Evolutionary conservation across 2,888 invertebrate genomes (phyloP).

Genomic region (Drosophila testacea): DNA sequence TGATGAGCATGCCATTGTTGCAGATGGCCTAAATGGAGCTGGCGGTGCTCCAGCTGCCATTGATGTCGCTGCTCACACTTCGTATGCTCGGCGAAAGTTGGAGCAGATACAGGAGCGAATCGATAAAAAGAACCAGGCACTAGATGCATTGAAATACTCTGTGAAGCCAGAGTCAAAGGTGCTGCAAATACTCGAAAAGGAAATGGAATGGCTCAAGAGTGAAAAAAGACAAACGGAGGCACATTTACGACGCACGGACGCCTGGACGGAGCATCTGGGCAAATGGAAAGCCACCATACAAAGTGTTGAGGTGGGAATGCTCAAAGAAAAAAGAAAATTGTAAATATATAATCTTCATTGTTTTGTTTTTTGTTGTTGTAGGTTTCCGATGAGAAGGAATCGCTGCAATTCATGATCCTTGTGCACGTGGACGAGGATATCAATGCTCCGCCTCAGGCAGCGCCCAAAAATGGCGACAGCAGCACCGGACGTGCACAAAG

Average conservation of each 20-base stretch:
- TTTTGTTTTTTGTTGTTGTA: conserved; percentile 38
- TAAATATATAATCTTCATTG: background rate
- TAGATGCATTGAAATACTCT: conserved; percentile 93
- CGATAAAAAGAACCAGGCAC: conserved; percentile 92
- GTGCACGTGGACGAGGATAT: conserved; percentile 90
- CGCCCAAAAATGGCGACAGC: conserved; percentile 55
- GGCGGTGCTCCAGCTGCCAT: conserved; percentile 76
- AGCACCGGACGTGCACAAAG: conserved; percentile 83
- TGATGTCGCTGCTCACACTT: conserved; percentile 93
- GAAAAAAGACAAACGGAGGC: conserved; percentile 93
- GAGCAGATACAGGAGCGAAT: conserved; percentile 94
- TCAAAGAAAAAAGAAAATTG: background rate
- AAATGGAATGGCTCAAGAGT: conserved; percentile 92
- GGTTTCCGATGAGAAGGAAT: conserved; percentile 86
- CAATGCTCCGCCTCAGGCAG: conserved; percentile 66
- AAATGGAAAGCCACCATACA: conserved; percentile 94
- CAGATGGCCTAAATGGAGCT: conserved; percentile 67
- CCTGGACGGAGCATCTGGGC: conserved; percentile 96
- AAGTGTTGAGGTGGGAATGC: conserved; percentile 89
- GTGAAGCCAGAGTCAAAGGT: conserved; percentile 94
- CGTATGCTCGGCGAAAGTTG: conserved; percentile 92
- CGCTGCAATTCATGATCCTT: conserved; percentile 90
- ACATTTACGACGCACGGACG: conserved; percentile 93
- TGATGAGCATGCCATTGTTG: conserved; percentile 70
- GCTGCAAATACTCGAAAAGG: conserved; percentile 91